phyloP scores from a whole-genome alignment of 2,888 invertebrate genomes.

The Drosophila percnosoma region DNA sequence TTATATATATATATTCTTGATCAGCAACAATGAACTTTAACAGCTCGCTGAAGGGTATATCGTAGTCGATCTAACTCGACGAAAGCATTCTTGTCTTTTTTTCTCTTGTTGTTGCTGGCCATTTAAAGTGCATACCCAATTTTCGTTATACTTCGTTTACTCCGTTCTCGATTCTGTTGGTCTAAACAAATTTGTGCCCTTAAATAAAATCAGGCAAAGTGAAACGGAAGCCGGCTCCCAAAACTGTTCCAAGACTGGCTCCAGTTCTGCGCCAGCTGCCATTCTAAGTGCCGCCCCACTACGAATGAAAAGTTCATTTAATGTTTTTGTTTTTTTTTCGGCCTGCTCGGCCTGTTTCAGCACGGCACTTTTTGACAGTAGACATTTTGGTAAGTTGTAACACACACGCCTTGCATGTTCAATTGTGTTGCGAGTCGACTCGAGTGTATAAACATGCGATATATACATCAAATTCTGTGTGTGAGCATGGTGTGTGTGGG shows the following conservation, averaged over 20 bases:
- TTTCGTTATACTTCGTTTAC: conserved; percentile 25
- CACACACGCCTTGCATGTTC: conserved; percentile 71
- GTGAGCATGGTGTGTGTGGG: not conserved
- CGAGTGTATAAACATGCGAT: conserved; percentile 24
- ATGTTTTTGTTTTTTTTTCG: conserved; percentile 46
- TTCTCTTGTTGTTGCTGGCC: not conserved
- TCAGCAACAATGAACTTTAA: not conserved
- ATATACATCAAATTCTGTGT: conserved; percentile 14
- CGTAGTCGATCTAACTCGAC: not conserved
- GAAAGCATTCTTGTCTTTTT: not conserved
- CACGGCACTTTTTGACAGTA: conserved; percentile 57
- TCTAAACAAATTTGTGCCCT: conserved; percentile 48
- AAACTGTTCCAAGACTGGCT: conserved; percentile 1
- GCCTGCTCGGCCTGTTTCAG: conserved; percentile 14
- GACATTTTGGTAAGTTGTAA: conserved; percentile 50
- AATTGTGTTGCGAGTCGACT: conserved; percentile 47
- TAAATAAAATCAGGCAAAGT: conserved; percentile 48
- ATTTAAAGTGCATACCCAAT: conserved; percentile 60
- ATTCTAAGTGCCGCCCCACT: conserved; percentile 23
- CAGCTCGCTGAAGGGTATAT: not conserved
- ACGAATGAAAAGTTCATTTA: conserved; percentile 56
- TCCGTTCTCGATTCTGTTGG: conserved; percentile 12
- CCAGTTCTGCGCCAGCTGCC: conserved; percentile 14
- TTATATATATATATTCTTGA: not conserved
- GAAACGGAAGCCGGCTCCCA: conserved; percentile 31